Conservation (phyloP, 2,888 invertebrate species). For the Nymphalis urticae region DNA sequence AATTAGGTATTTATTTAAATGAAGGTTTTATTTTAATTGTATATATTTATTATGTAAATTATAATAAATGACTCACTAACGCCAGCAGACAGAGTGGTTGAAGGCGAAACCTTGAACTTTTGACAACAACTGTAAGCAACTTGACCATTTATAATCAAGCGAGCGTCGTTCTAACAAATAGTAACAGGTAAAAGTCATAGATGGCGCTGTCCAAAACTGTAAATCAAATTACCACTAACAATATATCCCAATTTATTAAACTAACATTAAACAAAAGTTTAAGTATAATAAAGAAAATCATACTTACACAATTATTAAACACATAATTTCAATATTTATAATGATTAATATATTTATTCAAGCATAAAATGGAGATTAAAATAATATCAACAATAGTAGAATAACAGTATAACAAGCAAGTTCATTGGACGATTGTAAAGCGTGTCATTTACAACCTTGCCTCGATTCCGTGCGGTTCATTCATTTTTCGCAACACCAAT, state of each 20-base stretch:
- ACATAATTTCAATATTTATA: too few relatives aligned
- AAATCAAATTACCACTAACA: too few relatives aligned
- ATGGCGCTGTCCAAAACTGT: not conserved
- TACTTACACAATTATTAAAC: too few relatives aligned
- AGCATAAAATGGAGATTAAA: too few relatives aligned
- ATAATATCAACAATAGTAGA: too few relatives aligned
- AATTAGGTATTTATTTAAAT: too few relatives aligned
- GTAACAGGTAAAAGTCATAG: not conserved
- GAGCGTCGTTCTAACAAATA: not conserved
- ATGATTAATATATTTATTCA: too few relatives aligned
- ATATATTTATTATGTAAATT: too few relatives aligned
- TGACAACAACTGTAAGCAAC: not conserved
- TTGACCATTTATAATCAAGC: not conserved
- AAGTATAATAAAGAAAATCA: too few relatives aligned
- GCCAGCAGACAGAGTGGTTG: constrained; percentile 3
- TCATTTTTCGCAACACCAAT: constrained; percentile 34
- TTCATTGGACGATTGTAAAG: constrained; percentile 24
- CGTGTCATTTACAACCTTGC: constrained; percentile 11
- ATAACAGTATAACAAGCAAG: not conserved
- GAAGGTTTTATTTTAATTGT: too few relatives aligned
- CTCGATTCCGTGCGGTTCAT: constrained; percentile 35
- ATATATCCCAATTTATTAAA: too few relatives aligned
- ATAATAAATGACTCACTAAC: constrained; percentile 2
- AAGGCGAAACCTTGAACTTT: not conserved
- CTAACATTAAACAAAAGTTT: too few relatives aligned